Evolutionary conservation across 1,140 invertebrate species (phyloP).

Genomic region (Meloidogyne hapla): DNA sequence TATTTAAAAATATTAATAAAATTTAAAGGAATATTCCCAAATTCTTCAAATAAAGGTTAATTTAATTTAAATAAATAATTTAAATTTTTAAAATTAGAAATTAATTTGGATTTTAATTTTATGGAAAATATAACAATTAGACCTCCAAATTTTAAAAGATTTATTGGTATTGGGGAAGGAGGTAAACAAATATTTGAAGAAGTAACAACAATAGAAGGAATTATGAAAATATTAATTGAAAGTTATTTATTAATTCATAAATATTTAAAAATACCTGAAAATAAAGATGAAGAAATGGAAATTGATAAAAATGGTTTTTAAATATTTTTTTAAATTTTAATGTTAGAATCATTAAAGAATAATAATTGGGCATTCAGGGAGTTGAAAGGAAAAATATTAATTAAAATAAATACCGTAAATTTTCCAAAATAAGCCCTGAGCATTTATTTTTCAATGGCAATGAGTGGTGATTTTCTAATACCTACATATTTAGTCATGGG

Average conservation of each 20-base stretch:
- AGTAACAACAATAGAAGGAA: background rate
- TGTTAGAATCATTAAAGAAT: no score
- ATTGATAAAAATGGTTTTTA: no score
- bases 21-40: background rate
- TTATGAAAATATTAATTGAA: constrained; percentile 2
- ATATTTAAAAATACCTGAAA: background rate
- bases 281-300: background rate
- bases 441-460: no score
- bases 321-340: no score
- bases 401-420: no score
- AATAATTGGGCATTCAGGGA: no score
- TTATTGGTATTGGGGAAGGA: background rate
- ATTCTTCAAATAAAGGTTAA: background rate
- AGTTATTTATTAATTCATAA: background rate
- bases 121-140: constrained; percentile 1
- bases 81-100: background rate
- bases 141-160: background rate
- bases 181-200: background rate
- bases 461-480: no score
- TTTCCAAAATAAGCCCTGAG: no score
- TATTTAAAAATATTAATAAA: background rate
- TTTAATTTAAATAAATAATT: background rate
- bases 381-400: no score
- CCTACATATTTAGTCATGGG: no score
- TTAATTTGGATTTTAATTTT: constrained; percentile 6